Evolutionary conservation across 2,113 vertebrate genomes (phyloP).

Genomic region (Scatophagus argus): DNA sequence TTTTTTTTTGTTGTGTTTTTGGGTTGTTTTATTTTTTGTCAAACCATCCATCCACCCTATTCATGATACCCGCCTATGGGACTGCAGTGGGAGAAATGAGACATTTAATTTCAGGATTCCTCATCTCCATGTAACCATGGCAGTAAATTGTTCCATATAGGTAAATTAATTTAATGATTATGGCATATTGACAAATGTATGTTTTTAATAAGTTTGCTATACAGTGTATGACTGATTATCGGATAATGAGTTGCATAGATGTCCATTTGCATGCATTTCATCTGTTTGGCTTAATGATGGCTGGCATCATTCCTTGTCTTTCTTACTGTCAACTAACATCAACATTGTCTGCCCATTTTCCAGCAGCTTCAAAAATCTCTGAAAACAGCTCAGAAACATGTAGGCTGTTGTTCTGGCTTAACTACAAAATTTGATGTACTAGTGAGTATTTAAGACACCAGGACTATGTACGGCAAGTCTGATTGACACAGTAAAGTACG

Average conservation of each 20-base stretch:
- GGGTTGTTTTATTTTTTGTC: slow-evolving; percentile 4
- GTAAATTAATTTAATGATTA: background rate
- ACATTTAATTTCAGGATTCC: background rate
- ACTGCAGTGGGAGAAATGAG: background rate
- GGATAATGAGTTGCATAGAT: background rate
- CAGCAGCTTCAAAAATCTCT: background rate
- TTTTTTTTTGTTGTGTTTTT: no score
- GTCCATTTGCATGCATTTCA: slow-evolving; percentile 6
- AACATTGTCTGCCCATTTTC: background rate
- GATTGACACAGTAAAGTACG: background rate
- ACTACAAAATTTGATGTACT: background rate
- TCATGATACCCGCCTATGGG: slow-evolving; percentile 1
- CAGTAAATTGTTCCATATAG: background rate
- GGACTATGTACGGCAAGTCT: background rate
- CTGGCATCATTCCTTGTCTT: background rate
- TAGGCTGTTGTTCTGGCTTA: no score
- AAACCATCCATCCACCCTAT: slow-evolving; percentile 22
- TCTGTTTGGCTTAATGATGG: slow-evolving; percentile 1
- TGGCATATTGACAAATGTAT: background rate
- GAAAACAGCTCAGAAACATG: background rate
- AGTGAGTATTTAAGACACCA: background rate
- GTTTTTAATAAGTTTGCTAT: background rate
- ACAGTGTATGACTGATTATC: background rate
- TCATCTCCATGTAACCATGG: background rate
- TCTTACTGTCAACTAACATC: background rate